phyloP scores from a whole-genome alignment of 1,140 invertebrate genomes.

The Euura saliciscinereae region DNA sequence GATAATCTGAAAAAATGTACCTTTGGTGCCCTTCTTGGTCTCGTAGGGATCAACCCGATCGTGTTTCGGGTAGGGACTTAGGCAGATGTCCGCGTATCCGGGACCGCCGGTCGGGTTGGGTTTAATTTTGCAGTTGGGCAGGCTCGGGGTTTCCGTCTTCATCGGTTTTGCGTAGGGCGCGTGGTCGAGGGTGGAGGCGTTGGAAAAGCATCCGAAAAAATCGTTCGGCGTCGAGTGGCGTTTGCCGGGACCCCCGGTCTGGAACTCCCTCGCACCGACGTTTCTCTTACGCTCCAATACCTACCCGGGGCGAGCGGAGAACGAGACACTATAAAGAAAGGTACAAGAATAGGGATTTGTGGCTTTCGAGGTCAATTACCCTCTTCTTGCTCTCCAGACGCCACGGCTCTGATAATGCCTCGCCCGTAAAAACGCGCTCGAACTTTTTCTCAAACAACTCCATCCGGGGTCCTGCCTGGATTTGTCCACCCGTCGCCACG shows the following conservation, averaged over 20 bases:
- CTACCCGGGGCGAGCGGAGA: neutral
- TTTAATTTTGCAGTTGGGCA: constrained; percentile 43
- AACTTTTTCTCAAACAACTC: constrained; percentile 38
- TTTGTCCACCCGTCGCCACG: constrained; percentile 27
- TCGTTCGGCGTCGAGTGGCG: constrained; percentile 46
- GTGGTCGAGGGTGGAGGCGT: constrained; percentile 39
- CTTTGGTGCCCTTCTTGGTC: constrained; percentile 10
- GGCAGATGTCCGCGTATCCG: constrained; percentile 42
- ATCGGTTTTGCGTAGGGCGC: constrained; percentile 6
- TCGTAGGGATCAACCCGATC: constrained; percentile 35
- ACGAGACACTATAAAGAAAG: neutral
- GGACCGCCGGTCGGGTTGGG: constrained; percentile 45
- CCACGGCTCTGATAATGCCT: constrained; percentile 32
- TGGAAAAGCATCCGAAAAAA: constrained; percentile 45
- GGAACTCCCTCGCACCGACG: neutral
- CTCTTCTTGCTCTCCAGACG: constrained; percentile 12
- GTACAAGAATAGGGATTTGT: neutral
- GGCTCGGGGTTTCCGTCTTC: constrained; percentile 13
- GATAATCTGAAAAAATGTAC: neutral
- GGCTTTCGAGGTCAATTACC: constrained; percentile 15
- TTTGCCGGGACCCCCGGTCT: constrained; percentile 28
- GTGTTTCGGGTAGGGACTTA: constrained; percentile 40
- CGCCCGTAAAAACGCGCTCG: constrained; percentile 40
- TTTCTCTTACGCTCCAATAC: neutral
- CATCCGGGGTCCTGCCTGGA: constrained; percentile 23